Evolutionary conservation across 2,888 invertebrate species (phyloP), one percentile per base, ranked within the genome.

Genomic region (Heterodera filipjevi): DNA sequence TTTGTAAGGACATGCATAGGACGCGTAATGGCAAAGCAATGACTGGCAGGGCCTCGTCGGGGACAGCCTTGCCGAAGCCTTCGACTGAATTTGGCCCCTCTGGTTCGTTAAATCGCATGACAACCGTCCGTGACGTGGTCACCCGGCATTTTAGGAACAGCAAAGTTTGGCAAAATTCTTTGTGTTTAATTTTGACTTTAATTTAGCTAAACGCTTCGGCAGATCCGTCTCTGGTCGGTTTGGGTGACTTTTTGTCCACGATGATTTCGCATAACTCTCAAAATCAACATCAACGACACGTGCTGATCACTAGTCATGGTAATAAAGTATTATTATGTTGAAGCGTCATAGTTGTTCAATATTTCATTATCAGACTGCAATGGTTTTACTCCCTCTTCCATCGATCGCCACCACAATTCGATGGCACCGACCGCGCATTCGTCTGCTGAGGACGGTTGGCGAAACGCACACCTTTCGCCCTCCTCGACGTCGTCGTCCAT

Each of bases 51-150:
- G n/a, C 59, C 6, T 27, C 59, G 6, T 53, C 53, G 19, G 53
- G 53, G 53, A 22, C 53, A 19, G 27, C 27, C 12, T n/a, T 10
- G n/a, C 59, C 59, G 27, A 59, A 27, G 8, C 59, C 59, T n/a
- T 59, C 59, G 27, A 5, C 59, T 22, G 59, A 59, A n/a, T 59
- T 59, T 59, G 59, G 59, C 27, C 10, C 59, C 27, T 27, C 59
- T 27, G 59, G 27, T n/a, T 64, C 71, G 27, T 33, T 78, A 16
- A 78, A 78, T 39, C 77, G 77, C 49, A 78, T 74, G n/a, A 78
- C 78, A 27, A 79, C 79, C 66, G 79, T 79, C n/a, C 70, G 79
- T 33, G 79, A 79, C 30, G 79, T 79, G 33, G 73, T 79, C 46
- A 76, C 79, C n/a, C 39, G 78, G 3, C 78, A 75, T 16, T 79